Conservation (phyloP, 2,888 invertebrate genomes). For the Cerastis rubricosa region DNA sequence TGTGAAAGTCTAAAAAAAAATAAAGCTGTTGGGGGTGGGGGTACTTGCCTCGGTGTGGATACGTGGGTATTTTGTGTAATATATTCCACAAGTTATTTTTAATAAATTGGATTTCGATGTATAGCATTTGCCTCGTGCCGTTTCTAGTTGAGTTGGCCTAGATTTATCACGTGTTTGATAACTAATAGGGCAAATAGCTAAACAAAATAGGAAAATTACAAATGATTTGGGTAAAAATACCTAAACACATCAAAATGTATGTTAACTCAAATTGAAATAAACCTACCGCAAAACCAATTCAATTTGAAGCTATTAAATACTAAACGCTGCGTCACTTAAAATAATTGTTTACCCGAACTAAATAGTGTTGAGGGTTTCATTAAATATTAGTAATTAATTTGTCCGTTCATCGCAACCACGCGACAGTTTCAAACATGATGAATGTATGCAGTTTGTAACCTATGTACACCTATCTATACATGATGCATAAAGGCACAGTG, state of each 20-base stretch:
- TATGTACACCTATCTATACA: not conserved
- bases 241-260: not conserved
- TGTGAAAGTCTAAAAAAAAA: not conserved
- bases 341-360: conserved; percentile 27
- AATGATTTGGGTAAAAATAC: not conserved
- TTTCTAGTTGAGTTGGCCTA: not conserved
- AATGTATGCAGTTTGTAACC: not conserved
- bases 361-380: conserved; percentile 16
- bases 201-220: too few species aligned
- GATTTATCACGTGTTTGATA: not conserved
- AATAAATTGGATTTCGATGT: not conserved
- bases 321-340: conserved; percentile 43
- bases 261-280: not conserved
- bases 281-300: conserved; percentile 13
- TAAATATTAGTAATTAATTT: conserved; percentile 22
- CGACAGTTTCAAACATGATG: not conserved
- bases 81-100: not conserved
- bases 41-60: not conserved
- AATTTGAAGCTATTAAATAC: conserved; percentile 17
- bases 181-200: not conserved
- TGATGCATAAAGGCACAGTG: not conserved
- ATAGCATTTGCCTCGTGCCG: not conserved
- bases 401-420: not conserved
- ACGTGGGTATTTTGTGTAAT: not conserved
- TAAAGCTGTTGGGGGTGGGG: not conserved